A percentile compares a stretch with the other conserved stretches of the same genome.
Evolutionary conservation across 2,113 vertebrate species (phyloP).

Genomic region (Stegostoma tigrinum): DNA sequence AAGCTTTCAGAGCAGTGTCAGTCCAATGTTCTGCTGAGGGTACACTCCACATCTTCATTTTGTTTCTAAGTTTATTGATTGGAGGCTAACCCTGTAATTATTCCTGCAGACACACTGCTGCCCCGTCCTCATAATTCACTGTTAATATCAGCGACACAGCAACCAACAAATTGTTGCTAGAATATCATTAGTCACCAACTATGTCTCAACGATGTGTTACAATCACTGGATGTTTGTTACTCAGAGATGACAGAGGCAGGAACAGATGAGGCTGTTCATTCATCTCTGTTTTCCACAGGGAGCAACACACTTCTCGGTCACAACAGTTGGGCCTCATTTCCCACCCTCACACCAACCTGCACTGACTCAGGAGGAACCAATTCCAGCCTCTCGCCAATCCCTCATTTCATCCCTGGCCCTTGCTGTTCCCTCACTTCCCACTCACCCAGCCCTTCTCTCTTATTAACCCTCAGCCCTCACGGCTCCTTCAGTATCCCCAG

Average conservation of each 20-base stretch:
- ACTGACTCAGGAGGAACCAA: neutral
- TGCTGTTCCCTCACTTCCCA: neutral
- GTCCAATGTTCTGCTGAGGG: neutral
- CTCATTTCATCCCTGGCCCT: neutral
- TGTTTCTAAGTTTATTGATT: slow-evolving; percentile 8
- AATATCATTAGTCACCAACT: neutral
- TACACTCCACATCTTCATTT: neutral
- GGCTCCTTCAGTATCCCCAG: neutral
- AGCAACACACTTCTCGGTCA: neutral
- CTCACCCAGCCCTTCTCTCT: neutral
- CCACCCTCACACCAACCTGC: neutral
- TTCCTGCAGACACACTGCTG: neutral
- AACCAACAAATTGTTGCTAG: neutral
- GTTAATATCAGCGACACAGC: neutral
- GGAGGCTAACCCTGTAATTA: neutral
- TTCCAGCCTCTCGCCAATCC: neutral
- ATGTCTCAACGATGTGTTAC: neutral
- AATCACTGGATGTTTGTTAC: neutral
- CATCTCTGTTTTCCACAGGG: neutral
- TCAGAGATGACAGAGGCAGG: neutral
- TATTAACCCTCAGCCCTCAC: neutral
- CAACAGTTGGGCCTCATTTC: neutral
- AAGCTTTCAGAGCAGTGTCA: neutral
- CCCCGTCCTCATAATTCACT: neutral
- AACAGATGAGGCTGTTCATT: neutral